Percentiles rank a stretch among this genome's conserved stretches.
These are phyloP conservation scores for Apis mellifera DNA, from an alignment of 1,140 invertebrate genomes.

Conservation along the genomic window DNA sequence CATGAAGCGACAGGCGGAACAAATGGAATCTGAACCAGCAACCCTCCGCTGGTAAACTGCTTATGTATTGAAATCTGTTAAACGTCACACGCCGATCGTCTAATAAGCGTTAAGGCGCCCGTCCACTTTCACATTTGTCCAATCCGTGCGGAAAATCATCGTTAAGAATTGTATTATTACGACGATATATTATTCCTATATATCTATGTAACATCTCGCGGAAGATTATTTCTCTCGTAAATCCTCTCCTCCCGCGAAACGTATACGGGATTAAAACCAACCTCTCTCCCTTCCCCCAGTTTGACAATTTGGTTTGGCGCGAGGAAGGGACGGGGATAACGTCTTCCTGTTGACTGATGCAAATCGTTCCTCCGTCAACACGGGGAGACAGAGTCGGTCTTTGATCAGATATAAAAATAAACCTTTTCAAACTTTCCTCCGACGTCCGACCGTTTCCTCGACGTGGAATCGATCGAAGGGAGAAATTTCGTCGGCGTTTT, in stretches of 20 bases:
- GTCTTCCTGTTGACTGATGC: not conserved
- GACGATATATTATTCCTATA: too few species aligned
- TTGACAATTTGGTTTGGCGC: not conserved
- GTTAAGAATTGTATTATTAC: too few species aligned
- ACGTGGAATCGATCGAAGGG: not conserved
- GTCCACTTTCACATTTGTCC: not conserved
- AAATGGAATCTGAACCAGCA: conserved; percentile 82
- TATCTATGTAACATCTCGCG: too few species aligned
- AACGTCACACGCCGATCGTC: conserved; percentile 72
- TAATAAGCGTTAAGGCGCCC: conserved; percentile 69
- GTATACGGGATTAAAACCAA: too few species aligned
- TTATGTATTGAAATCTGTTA: conserved; percentile 74
- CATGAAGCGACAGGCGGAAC: conserved; percentile 80
- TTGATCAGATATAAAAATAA: not conserved
- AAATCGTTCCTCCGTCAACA: not conserved
- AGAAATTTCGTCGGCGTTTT: conserved; percentile 8
- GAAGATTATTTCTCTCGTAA: too few species aligned
- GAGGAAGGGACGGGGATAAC: too few species aligned
- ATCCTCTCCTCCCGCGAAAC: too few species aligned
- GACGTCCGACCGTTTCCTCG: too few species aligned
- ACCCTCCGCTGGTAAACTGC: conserved; percentile 79
- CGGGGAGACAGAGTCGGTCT: not conserved
- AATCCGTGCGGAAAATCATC: too few species aligned
- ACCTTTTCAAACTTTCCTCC: not conserved
- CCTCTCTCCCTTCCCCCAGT: too few species aligned